phyloP scores from a whole-genome alignment of 2,888 invertebrate genomes.

The Metacarcinus magister region DNA sequence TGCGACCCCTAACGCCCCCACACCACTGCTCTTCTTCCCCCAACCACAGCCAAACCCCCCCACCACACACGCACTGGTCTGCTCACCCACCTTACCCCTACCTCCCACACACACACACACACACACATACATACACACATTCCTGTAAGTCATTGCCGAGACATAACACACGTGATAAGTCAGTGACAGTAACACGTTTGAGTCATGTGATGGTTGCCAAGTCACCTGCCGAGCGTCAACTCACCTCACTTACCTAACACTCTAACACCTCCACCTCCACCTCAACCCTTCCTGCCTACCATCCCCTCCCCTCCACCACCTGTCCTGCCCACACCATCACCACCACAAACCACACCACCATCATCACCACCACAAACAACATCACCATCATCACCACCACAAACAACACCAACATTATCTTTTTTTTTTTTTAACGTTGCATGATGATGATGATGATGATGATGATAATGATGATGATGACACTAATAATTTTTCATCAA shows the following conservation, averaged over 20 bases:
- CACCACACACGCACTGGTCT: neutral
- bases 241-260: neutral
- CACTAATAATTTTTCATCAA: neutral
- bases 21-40: neutral
- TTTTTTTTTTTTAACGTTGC: neutral
- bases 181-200: neutral
- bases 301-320: neutral
- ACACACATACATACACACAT: neutral
- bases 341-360: no score
- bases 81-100: neutral
- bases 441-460: neutral
- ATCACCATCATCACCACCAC: neutral
- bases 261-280: neutral
- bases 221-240: neutral
- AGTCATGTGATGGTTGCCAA: slow-evolving; percentile 3
- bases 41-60: neutral
- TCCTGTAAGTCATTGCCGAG: neutral
- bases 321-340: no score
- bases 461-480: neutral
- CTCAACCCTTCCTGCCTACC: neutral
- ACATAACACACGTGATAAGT: neutral
- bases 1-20: no score
- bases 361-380: neutral
- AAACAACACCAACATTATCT: neutral
- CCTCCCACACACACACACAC: neutral